Evolutionary conservation across 2,888 invertebrate species (phyloP).

Genomic region (Calliopum simillimum): DNA sequence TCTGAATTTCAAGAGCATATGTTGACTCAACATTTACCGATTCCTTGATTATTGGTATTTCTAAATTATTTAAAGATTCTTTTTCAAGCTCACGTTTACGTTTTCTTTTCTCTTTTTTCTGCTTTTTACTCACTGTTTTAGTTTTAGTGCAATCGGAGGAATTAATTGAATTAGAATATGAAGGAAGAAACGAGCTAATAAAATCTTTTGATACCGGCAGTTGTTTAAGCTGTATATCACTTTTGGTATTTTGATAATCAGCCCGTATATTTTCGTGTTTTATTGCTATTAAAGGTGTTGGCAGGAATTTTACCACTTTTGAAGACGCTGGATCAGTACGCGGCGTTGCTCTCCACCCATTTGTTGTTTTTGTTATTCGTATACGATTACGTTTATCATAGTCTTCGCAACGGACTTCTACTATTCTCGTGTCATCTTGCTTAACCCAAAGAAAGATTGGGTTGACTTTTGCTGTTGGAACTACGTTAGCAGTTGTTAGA

Average conservation of each 20-base stretch:
- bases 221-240: background rate
- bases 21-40: too few relatives aligned
- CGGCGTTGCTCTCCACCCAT: conserved; percentile 86
- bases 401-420: conserved; percentile 88
- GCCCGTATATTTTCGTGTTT: conserved; percentile 54
- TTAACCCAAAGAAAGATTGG: conserved; percentile 89
- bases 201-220: background rate
- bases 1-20: too few relatives aligned
- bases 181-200: too few relatives aligned
- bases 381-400: conserved; percentile 88
- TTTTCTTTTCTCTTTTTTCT: conserved; percentile 33
- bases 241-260: background rate
- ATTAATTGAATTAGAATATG: too few relatives aligned
- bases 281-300: conserved; percentile 65
- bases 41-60: background rate
- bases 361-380: conserved; percentile 82
- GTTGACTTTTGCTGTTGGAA: conserved; percentile 68
- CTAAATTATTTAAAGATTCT: background rate
- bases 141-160: background rate
- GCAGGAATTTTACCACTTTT: conserved; percentile 60
- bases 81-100: background rate
- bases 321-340: conserved; percentile 73
- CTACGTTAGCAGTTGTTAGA: conserved; percentile 10
- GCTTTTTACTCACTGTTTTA: conserved; percentile 30
- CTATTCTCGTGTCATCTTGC: conserved; percentile 82